Conservation (phyloP, 1,140 invertebrate species). For the Rhagoletis zephyria region DNA sequence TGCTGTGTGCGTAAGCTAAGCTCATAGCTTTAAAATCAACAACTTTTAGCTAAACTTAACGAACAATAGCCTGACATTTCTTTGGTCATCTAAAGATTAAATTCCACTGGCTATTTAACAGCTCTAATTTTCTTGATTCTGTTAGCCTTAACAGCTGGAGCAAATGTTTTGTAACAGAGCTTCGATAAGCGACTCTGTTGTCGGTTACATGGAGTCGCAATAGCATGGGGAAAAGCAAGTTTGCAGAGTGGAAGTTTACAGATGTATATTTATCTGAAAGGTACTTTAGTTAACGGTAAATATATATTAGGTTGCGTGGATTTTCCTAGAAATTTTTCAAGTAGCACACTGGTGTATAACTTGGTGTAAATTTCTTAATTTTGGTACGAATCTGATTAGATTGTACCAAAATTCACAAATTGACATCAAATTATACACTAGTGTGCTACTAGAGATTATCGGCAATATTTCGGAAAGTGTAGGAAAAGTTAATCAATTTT, state of each 20-base stretch:
- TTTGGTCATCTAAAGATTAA: background rate
- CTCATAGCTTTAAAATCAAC: background rate
- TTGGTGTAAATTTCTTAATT: too few species aligned
- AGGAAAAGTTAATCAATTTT: too few species aligned
- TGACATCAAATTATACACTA: background rate
- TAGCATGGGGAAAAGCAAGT: slow-evolving; percentile 13
- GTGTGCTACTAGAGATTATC: too few species aligned
- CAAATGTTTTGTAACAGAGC: background rate
- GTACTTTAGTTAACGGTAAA: too few species aligned
- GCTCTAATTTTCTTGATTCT: background rate
- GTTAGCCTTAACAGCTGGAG: background rate
- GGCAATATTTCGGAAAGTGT: too few species aligned
- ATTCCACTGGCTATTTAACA: background rate
- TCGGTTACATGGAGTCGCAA: background rate
- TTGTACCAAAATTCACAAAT: too few species aligned
- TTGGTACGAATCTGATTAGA: too few species aligned
- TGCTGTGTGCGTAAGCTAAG: background rate
- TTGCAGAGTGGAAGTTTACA: slow-evolving; percentile 13
- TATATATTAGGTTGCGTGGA: background rate
- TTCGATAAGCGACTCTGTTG: background rate
- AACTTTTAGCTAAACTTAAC: background rate
- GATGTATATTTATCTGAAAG: background rate
- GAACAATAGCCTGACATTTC: background rate
- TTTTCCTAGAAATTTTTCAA: background rate
- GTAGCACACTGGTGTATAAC: too few species aligned